These are phyloP conservation scores for Cephonodes hylas DNA, from an alignment of 2,888 invertebrate genomes.

Conservation along the genomic window DNA sequence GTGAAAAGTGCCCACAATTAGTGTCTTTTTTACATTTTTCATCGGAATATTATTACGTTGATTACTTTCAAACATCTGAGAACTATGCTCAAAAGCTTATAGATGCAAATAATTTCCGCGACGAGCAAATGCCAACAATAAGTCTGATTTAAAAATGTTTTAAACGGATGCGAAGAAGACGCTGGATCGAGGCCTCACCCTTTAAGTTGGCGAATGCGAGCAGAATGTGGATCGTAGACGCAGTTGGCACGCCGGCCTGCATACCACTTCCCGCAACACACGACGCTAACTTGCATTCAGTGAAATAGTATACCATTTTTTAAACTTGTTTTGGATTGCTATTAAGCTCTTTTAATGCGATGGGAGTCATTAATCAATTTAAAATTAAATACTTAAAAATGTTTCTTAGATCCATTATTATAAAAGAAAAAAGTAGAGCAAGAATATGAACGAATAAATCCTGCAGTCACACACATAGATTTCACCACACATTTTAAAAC, in stretches of 20 bases:
- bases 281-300: not conserved
- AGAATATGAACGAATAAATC: too few species aligned
- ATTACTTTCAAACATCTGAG: too few species aligned
- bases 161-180: constrained; percentile 1
- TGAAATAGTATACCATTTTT: not conserved
- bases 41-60: too few species aligned
- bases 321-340: not conserved
- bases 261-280: constrained; percentile 12
- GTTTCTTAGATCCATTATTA: too few species aligned
- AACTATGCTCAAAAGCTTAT: not conserved
- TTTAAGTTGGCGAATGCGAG: constrained; percentile 15
- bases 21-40: too few species aligned
- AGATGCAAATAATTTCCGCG: not conserved
- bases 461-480: too few species aligned
- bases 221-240: constrained; percentile 14
- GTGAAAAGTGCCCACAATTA: too few species aligned
- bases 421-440: too few species aligned
- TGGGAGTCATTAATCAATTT: too few species aligned
- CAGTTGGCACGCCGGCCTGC: constrained; percentile 12
- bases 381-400: too few species aligned
- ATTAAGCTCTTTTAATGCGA: too few species aligned
- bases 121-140: not conserved
- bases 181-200: not conserved
- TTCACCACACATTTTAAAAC: too few species aligned
- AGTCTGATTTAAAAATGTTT: not conserved